Conservation (phyloP, 1,140 invertebrate species). For the Thaumetopoea pityocampa region DNA sequence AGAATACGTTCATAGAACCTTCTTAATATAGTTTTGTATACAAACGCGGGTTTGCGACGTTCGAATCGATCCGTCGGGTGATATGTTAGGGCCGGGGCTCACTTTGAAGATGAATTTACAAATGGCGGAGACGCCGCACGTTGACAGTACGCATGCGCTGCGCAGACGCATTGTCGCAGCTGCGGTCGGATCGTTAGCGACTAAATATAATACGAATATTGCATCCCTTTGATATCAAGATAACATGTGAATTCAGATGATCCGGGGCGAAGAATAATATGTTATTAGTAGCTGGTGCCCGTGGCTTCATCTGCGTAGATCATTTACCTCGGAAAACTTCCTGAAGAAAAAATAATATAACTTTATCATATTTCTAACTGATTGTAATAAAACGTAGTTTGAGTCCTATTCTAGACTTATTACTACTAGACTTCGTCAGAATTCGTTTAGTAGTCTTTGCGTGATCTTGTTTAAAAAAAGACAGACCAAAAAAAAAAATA, state of each 20-base stretch:
- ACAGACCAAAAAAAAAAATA: no score
- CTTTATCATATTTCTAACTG: no score
- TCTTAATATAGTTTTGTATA: slow-evolving; percentile 42
- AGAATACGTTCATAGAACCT: slow-evolving; percentile 45
- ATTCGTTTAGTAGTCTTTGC: no score
- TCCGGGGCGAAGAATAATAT: no score
- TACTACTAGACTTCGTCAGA: no score
- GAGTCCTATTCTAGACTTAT: no score
- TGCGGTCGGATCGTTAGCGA: slow-evolving; percentile 22
- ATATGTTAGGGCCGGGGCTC: slow-evolving; percentile 36
- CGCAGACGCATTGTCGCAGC: slow-evolving; percentile 51
- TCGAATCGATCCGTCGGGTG: slow-evolving; percentile 40
- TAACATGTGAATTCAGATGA: slow-evolving; percentile 10
- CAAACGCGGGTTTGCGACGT: slow-evolving; percentile 39
- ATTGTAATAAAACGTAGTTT: no score
- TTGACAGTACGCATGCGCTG: slow-evolving; percentile 34
- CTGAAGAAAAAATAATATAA: no score
- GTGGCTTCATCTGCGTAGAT: no score
- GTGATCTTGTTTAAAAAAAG: no score
- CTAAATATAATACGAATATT: slow-evolving; percentile 32
- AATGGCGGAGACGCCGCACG: slow-evolving; percentile 37
- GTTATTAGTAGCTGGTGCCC: no score
- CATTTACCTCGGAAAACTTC: no score
- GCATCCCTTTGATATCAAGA: slow-evolving; percentile 26
- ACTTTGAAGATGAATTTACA: slow-evolving; percentile 64